Evolutionary conservation across 2,797 vertebrate species (phyloP).

Genomic region (Oryzias sinensis): DNA sequence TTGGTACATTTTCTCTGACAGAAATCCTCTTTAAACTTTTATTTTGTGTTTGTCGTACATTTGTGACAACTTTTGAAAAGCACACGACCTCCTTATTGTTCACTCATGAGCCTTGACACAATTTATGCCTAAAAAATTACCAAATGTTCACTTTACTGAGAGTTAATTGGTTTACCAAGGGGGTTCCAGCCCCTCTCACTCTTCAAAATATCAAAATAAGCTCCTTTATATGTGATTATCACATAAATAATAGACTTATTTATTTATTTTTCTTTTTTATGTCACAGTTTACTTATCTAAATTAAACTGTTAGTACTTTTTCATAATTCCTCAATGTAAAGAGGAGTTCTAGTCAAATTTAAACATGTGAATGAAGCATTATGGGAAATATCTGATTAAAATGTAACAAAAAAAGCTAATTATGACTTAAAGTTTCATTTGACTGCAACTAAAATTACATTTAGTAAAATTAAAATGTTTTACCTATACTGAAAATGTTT

Average conservation of each 20-base stretch:
- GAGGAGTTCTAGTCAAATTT: conserved; percentile 9
- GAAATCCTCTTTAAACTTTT: no score
- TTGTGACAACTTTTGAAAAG: conserved; percentile 3
- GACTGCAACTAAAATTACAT: no score
- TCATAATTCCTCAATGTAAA: conserved; percentile 28
- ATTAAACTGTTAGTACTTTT: conserved; percentile 20
- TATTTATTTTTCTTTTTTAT: conserved; percentile 3
- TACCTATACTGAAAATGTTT: background rate
- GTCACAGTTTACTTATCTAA: conserved; percentile 12
- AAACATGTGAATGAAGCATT: conserved; percentile 15
- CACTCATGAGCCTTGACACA: conserved; percentile 42
- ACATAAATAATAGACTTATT: conserved; percentile 33
- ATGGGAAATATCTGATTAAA: background rate
- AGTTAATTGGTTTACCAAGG: conserved; percentile 15
- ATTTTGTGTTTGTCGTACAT: conserved; percentile 13
- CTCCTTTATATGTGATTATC: conserved; percentile 12
- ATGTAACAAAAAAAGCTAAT: background rate
- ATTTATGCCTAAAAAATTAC: conserved; percentile 41
- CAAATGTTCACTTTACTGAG: conserved; percentile 37
- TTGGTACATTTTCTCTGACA: no score
- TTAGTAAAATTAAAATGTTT: background rate
- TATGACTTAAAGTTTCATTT: no score
- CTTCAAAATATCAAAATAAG: conserved; percentile 24
- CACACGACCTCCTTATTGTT: conserved; percentile 5
- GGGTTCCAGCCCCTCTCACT: conserved; percentile 57